Conservation (phyloP, 2,888 invertebrate species). For the Pollenia griseotomentosa region DNA sequence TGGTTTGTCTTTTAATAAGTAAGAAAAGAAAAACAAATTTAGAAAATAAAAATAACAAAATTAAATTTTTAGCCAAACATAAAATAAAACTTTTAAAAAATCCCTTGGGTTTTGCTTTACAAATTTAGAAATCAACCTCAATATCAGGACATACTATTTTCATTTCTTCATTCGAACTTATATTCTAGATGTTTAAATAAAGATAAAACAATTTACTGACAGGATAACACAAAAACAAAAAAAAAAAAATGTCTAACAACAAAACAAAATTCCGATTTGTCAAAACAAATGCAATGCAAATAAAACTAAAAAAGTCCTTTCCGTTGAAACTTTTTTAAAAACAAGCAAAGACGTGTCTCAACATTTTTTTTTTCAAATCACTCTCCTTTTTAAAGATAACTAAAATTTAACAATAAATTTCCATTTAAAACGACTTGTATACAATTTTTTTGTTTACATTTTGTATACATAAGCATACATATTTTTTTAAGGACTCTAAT, state of each 20-base stretch:
- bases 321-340: not conserved
- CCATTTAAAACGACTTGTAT: slow-evolving; percentile 37
- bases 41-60: not conserved
- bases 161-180: not conserved
- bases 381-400: slow-evolving; percentile 12
- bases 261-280: slow-evolving; percentile 42
- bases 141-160: slow-evolving; percentile 2
- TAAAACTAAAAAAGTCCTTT: slow-evolving; percentile 32
- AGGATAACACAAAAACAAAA: not conserved
- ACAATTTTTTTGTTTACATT: not conserved
- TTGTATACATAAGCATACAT: no score
- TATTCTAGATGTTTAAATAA: slow-evolving; percentile 28
- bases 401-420: slow-evolving; percentile 46
- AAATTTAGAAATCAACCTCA: slow-evolving; percentile 8
- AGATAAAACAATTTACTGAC: slow-evolving; percentile 29
- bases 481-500: not conserved
- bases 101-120: not conserved
- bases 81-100: not conserved
- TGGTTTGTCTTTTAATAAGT: no score
- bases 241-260: not conserved
- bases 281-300: not conserved
- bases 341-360: not conserved
- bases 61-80: not conserved
- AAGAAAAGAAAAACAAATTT: no score
- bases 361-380: not conserved